A percentile compares a stretch with the other conserved stretches of the same genome.
Evolutionary conservation across 2,888 invertebrate genomes (phyloP).

Genomic region (Idaea dimidiata): DNA sequence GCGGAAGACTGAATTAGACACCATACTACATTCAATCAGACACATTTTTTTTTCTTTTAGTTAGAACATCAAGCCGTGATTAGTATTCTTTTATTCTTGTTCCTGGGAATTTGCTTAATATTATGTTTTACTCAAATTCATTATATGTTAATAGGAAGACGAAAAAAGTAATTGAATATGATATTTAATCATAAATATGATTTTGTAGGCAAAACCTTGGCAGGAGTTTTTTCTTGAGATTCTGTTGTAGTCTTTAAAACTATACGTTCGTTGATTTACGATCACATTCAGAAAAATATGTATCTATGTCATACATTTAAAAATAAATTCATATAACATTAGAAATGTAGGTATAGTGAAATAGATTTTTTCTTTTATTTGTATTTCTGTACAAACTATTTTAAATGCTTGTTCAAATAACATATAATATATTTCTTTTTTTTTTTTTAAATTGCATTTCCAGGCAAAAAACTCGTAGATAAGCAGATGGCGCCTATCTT

Average conservation of each 20-base stretch:
- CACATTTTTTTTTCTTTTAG: slow-evolving; percentile 26
- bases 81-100: slow-evolving; percentile 24
- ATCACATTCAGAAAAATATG: too few relatives aligned
- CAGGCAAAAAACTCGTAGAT: too few relatives aligned
- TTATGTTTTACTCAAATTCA: slow-evolving; percentile 1
- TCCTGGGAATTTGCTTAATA: slow-evolving; percentile 22
- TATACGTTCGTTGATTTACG: too few relatives aligned
- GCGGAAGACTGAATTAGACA: slow-evolving; percentile 38
- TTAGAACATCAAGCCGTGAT: slow-evolving; percentile 24
- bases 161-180: not conserved
- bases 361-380: too few relatives aligned
- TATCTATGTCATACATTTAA: too few relatives aligned
- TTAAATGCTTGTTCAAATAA: too few relatives aligned
- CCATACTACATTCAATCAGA: slow-evolving; percentile 29
- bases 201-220: not conserved
- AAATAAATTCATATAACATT: too few relatives aligned
- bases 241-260: not conserved
- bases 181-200: not conserved
- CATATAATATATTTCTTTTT: too few relatives aligned
- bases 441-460: too few relatives aligned
- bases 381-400: too few relatives aligned
- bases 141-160: not conserved
- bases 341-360: too few relatives aligned
- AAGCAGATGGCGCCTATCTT: too few relatives aligned
- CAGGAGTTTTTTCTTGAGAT: not conserved